Percentiles rank a stretch among this genome's conserved stretches.
Evolutionary conservation across 2,888 invertebrate species (phyloP).

Genomic region (Trichopoda pennipes): DNA sequence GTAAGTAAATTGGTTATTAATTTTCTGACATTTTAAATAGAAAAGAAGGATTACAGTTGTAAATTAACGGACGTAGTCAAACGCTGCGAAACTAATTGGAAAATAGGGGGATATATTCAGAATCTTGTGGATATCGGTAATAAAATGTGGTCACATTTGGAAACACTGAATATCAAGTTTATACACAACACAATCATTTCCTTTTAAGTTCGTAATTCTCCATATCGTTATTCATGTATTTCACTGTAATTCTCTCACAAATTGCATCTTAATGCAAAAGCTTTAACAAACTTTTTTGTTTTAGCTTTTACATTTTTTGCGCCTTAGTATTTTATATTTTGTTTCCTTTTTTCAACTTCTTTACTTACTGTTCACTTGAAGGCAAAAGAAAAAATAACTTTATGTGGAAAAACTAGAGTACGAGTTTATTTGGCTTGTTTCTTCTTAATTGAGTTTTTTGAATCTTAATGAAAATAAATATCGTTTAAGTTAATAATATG

Average conservation of each 20-base stretch:
- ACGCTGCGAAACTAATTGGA: no score
- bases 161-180: no score
- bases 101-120: no score
- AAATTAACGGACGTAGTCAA: no score
- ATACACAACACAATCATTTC: no score
- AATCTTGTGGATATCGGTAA: no score
- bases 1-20: no score
- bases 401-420: conserved; percentile 20
- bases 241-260: conserved; percentile 16
- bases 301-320: conserved; percentile 13
- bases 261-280: conserved; percentile 37
- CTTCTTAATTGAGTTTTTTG: conserved; percentile 54
- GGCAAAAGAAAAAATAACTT: conserved; percentile 10
- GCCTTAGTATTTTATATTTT: neutral
- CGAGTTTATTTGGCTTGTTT: conserved; percentile 33
- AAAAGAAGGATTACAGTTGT: no score
- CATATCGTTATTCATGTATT: neutral
- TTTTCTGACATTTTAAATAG: no score
- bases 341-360: no score
- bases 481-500: conserved; percentile 65
- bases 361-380: conserved; percentile 21
- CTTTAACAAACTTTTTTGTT: conserved; percentile 44
- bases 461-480: conserved; percentile 48
- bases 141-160: no score
- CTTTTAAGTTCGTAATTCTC: neutral